Evolutionary conservation across 2,797 vertebrate genomes (phyloP).

Genomic region (Gastrophryne carolinensis): DNA sequence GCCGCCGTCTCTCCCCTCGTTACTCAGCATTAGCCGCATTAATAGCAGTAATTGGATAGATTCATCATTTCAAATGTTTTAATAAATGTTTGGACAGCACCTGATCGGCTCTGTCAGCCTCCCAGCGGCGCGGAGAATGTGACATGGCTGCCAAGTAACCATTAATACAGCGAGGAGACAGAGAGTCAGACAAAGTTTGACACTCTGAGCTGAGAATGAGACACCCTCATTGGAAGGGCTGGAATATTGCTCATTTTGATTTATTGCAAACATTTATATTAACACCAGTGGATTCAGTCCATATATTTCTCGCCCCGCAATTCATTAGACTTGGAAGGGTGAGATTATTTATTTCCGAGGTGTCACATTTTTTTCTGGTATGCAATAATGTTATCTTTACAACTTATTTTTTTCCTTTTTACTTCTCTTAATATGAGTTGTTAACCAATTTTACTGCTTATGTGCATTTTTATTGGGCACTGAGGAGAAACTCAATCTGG

Average conservation of each 20-base stretch:
- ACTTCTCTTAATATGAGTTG: neutral
- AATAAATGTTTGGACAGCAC: constrained; percentile 85
- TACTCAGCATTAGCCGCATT: constrained; percentile 85
- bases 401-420: neutral
- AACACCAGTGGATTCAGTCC: constrained; percentile 43
- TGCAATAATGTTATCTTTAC: constrained; percentile 27
- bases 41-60: constrained; percentile 86
- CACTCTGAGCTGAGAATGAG: constrained; percentile 50
- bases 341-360: constrained; percentile 41
- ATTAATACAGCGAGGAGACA: constrained; percentile 67
- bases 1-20: constrained; percentile 76
- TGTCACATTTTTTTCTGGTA: constrained; percentile 30
- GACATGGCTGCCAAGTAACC: constrained; percentile 64
- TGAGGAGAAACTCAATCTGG: too few species aligned
- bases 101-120: constrained; percentile 76
- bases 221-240: constrained; percentile 45
- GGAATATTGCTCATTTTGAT: constrained; percentile 48
- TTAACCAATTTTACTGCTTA: neutral
- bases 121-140: constrained; percentile 71
- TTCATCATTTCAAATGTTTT: constrained; percentile 86
- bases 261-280: constrained; percentile 53
- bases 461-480: neutral
- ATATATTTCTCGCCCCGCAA: constrained; percentile 39
- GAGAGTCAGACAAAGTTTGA: constrained; percentile 48
- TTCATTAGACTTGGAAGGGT: constrained; percentile 44